These are phyloP conservation scores for Papilio protenor DNA, from an alignment of 2,888 invertebrate species.

Conservation along the genomic window DNA sequence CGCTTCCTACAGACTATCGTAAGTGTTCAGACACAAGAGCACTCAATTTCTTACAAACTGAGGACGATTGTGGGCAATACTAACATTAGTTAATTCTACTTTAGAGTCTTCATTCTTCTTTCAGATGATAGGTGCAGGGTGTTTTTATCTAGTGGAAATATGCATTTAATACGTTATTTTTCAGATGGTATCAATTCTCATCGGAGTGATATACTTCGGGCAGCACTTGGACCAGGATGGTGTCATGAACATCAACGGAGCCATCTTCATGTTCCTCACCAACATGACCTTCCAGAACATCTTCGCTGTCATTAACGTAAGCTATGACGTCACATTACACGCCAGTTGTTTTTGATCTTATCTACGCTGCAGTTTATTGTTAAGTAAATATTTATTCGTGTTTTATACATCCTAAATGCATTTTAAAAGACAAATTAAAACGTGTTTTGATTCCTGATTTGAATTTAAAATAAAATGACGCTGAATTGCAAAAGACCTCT, in stretches of 20 bases:
- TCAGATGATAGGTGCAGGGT: background rate
- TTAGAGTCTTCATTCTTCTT: background rate
- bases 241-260: constrained; percentile 97
- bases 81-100: background rate
- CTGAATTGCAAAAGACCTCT: background rate
- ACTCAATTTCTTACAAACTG: background rate
- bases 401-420: background rate
- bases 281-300: constrained; percentile 98
- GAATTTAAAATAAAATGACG: background rate
- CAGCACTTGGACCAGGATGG: constrained; percentile 93
- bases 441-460: background rate
- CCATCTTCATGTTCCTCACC: constrained; percentile 94
- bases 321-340: constrained; percentile 59
- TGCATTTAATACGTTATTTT: constrained; percentile 23
- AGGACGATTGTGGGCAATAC: background rate
- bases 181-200: constrained; percentile 94
- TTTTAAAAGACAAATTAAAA: constrained; percentile 1
- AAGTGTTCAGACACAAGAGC: constrained; percentile 65
- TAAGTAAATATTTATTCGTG: constrained; percentile 1
- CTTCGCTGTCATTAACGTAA: constrained; percentile 97
- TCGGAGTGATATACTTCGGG: constrained; percentile 94
- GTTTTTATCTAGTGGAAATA: background rate
- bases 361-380: background rate
- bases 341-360: constrained; percentile 10
- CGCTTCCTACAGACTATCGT: constrained; percentile 95